A percentile compares a stretch with the other conserved stretches of the same genome.
Conservation (phyloP, 1,140 invertebrate species). For the Solenopsis invicta region DNA sequence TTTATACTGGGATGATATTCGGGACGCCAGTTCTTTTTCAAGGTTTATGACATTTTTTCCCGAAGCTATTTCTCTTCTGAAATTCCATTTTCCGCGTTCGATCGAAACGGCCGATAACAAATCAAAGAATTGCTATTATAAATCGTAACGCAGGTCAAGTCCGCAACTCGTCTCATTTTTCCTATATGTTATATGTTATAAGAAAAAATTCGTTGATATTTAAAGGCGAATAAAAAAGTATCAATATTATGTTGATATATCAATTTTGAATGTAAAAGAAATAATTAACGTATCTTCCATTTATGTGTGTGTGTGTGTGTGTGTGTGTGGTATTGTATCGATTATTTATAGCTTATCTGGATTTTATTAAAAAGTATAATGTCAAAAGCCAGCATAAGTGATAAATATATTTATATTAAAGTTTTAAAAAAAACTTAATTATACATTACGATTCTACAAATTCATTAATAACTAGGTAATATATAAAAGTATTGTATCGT, state of each 20-base stretch:
- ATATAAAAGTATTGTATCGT: neutral
- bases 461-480: neutral
- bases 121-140: constrained; percentile 68
- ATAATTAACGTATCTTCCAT: constrained; percentile 9
- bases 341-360: neutral
- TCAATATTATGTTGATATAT: neutral
- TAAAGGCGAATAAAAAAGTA: neutral
- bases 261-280: neutral
- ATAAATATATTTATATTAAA: neutral
- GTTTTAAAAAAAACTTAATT: neutral
- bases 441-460: neutral
- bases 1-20: neutral
- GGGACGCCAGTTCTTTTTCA: neutral
- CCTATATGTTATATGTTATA: neutral
- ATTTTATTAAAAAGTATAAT: constrained; percentile 4
- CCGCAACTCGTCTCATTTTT: constrained; percentile 54
- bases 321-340: neutral
- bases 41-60: neutral
- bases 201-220: constrained; percentile 38
- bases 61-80: constrained; percentile 31
- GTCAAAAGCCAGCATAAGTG: neutral
- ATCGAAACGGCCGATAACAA: constrained; percentile 29
- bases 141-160: constrained; percentile 80
- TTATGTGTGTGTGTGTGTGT: too few relatives aligned
- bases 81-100: constrained; percentile 38